A percentile compares a stretch with the other conserved stretches of the same genome.
Evolutionary conservation across 2,113 vertebrate species (phyloP).

Genomic region (Nansenia antarctica): DNA sequence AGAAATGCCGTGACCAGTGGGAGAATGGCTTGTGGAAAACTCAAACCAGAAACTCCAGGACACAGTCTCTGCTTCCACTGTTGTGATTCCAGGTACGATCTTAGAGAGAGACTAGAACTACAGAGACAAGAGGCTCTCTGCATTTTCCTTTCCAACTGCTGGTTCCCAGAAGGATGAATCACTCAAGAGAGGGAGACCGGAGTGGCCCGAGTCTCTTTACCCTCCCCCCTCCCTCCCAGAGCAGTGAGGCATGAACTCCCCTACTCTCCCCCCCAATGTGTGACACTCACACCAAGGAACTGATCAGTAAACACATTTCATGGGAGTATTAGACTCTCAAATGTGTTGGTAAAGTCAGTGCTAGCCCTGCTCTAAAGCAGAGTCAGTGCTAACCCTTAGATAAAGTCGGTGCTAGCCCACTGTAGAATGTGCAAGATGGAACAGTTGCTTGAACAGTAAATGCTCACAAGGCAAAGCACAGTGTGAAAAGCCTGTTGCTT

Average conservation of each 20-base stretch:
- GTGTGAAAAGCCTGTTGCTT: background rate
- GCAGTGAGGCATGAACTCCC: slow-evolving; percentile 15
- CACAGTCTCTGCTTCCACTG: background rate
- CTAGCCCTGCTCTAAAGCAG: too few relatives aligned
- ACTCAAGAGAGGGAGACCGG: slow-evolving; percentile 54
- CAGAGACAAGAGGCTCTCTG: slow-evolving; percentile 39
- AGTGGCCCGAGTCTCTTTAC: slow-evolving; percentile 59
- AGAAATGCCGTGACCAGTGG: slow-evolving; percentile 8
- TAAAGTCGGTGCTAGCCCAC: too few relatives aligned
- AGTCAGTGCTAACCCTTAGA: too few relatives aligned
- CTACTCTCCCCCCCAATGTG: background rate
- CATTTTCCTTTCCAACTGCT: slow-evolving; percentile 37
- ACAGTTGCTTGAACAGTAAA: too few relatives aligned
- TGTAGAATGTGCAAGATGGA: too few relatives aligned
- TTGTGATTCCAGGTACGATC: background rate
- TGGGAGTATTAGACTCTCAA: background rate
- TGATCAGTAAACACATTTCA: slow-evolving; percentile 32
- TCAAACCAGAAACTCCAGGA: background rate
- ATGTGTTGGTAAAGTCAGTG: background rate
- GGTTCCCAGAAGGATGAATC: slow-evolving; percentile 75
- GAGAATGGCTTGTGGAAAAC: slow-evolving; percentile 10
- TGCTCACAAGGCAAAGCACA: too few relatives aligned
- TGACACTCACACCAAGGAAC: slow-evolving; percentile 44
- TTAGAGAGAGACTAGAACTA: slow-evolving; percentile 15
- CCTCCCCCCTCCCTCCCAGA: slow-evolving; percentile 47